Evolutionary conservation across 2,888 invertebrate genomes (phyloP), one percentile per base, ranked within the genome.

Genomic region (Aporophyla lueneburgensis): DNA sequence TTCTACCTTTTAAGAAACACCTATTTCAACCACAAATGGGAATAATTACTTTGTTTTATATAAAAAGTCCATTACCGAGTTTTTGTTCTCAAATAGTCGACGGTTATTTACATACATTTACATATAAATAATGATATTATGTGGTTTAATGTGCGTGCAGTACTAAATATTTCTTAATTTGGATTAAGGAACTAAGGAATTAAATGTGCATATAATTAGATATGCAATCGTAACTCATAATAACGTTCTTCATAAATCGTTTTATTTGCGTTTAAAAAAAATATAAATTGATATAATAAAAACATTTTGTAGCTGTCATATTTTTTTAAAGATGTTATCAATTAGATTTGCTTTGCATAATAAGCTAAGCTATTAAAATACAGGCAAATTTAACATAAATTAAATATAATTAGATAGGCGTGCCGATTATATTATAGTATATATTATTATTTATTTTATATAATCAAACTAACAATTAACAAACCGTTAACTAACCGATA

Each of bases 21-120:
- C 68, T 79, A 74, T 62, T 54, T 27, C 58, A 63, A 73, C 62
- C 65, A 71, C 66, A 81, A 68, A 71, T 72, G 54, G 63, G 9
- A 40, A 7, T 75, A 72, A 78, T 80, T 73, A 71, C 67, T 76
- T 71, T 81, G 67, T 74, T 76, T 67, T 74, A 59, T 71, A 63
- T 74, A 72, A 70, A 74, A 74, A 65, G 58, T 67, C 49, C 72
- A 76, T 71, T 86, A 76, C 77, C 76, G 65, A 59, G 67, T 75
- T 74, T 78, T 78, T 81, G 69, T 78, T 87, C 43, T 76, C 43
- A 59, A 72, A 81, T 72, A 77, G 58, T 67, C 54, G 19, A 51
- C 59, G 61, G 33, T 24, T 53, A 87, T 86, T 76, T 74, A 79
- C 78, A 87, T 87, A 79, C 0, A 80, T 80, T 80, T 71, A 61